Evolutionary conservation across 2,113 vertebrate genomes (phyloP).

Genomic region (Calidris pygmaea): DNA sequence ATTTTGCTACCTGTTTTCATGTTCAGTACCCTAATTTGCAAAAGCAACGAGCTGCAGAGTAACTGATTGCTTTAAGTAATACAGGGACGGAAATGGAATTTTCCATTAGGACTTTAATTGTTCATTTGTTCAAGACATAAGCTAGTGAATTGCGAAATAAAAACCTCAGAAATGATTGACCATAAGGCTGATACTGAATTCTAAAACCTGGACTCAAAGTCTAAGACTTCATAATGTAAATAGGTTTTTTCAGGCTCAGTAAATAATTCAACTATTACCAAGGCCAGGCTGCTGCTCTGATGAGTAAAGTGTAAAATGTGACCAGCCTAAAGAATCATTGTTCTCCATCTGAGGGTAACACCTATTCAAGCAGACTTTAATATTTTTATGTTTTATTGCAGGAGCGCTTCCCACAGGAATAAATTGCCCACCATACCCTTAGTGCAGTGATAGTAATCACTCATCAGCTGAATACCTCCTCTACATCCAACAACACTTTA

Average conservation of each 20-base stretch:
- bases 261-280: neutral
- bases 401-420: neutral
- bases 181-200: neutral
- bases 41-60: neutral
- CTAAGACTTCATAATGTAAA: neutral
- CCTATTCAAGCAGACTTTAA: neutral
- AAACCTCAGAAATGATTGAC: neutral
- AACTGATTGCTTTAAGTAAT: neutral
- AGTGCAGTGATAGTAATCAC: neutral
- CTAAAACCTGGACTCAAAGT: neutral
- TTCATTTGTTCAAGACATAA: slow-evolving; percentile 33
- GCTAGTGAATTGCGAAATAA: neutral
- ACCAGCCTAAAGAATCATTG: neutral
- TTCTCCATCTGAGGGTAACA: neutral
- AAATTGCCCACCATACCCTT: neutral
- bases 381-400: slow-evolving; percentile 2
- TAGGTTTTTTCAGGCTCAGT: slow-evolving; percentile 5
- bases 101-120: neutral
- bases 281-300: neutral
- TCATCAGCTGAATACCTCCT: neutral
- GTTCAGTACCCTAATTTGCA: neutral
- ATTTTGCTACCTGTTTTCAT: neutral
- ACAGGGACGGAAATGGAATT: neutral
- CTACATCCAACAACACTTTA: neutral
- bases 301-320: neutral